Evolutionary conservation across 2,888 invertebrate genomes (phyloP).

Genomic region (Priocnemis perturbator): DNA sequence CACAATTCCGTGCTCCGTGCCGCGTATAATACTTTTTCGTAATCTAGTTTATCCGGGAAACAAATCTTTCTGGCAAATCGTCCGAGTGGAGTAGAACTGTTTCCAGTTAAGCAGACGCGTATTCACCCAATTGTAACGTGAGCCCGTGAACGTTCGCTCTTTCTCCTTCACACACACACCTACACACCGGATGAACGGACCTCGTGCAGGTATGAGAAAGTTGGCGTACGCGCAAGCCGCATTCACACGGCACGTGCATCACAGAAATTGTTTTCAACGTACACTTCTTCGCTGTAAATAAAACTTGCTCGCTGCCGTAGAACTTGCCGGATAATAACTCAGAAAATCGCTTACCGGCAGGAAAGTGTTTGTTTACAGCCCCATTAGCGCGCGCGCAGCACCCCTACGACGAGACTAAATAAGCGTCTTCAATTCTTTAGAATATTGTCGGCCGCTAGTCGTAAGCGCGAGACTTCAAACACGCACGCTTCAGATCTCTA

Average conservation of each 20-base stretch:
- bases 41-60: constrained; percentile 22
- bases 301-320: constrained; percentile 25
- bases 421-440: background rate
- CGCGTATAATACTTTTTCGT: too few relatives aligned
- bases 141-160: constrained; percentile 15
- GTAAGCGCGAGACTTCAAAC: too few relatives aligned
- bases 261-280: constrained; percentile 2
- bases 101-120: constrained; percentile 15
- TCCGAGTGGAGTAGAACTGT: constrained; percentile 22
- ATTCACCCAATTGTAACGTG: background rate
- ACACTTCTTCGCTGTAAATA: constrained; percentile 23
- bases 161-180: background rate
- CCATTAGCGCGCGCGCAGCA: constrained; percentile 16
- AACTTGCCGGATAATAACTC: constrained; percentile 25
- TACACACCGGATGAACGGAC: too few relatives aligned
- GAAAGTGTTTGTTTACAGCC: constrained; percentile 26
- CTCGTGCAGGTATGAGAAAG: too few relatives aligned
- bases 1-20: too few relatives aligned
- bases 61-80: constrained; percentile 30
- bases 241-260: constrained; percentile 7
- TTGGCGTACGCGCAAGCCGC: background rate
- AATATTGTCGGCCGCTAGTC: too few relatives aligned
- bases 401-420: background rate
- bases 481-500: too few relatives aligned
- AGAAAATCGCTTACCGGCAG: background rate